These are phyloP conservation scores for Epistrophe grossulariae DNA, from an alignment of 2,888 invertebrate genomes.

Conservation along the genomic window DNA sequence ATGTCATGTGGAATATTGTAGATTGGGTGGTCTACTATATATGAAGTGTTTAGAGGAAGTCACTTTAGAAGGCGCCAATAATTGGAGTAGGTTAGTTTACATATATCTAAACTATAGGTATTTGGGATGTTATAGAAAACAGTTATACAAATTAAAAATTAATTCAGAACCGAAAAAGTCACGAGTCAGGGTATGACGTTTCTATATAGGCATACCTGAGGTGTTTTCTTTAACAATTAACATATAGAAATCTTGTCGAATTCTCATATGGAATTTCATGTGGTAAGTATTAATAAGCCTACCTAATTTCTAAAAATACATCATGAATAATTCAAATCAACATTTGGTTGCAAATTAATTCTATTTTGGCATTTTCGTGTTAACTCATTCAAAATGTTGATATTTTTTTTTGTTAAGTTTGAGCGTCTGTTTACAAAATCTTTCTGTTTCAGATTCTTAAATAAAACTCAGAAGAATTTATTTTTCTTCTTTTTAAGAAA, in stretches of 20 bases:
- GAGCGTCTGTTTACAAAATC: neutral
- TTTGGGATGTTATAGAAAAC: slow-evolving; percentile 32
- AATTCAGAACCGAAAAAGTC: neutral
- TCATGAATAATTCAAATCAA: slow-evolving; percentile 1
- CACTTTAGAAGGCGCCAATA: slow-evolving; percentile 50
- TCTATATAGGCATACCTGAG: neutral
- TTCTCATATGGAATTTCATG: neutral
- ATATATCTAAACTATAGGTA: neutral
- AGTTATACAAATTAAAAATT: neutral
- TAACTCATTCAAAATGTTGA: neutral
- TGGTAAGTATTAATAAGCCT: neutral
- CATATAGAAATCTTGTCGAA: neutral
- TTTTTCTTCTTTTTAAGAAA: too few relatives aligned
- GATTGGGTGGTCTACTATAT: slow-evolving; percentile 58
- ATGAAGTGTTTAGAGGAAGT: slow-evolving; percentile 13
- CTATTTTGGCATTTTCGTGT: neutral
- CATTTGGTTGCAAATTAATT: slow-evolving; percentile 1
- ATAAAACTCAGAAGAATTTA: too few relatives aligned
- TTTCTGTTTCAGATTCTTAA: too few relatives aligned
- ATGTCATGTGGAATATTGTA: slow-evolving; percentile 24
- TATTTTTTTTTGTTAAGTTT: neutral
- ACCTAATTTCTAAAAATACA: neutral
- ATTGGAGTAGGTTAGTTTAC: neutral
- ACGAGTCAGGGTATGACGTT: neutral
- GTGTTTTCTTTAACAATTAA: neutral